Evolutionary conservation across 2,113 vertebrate species (phyloP).

Genomic region (Danionella cerebrum): DNA sequence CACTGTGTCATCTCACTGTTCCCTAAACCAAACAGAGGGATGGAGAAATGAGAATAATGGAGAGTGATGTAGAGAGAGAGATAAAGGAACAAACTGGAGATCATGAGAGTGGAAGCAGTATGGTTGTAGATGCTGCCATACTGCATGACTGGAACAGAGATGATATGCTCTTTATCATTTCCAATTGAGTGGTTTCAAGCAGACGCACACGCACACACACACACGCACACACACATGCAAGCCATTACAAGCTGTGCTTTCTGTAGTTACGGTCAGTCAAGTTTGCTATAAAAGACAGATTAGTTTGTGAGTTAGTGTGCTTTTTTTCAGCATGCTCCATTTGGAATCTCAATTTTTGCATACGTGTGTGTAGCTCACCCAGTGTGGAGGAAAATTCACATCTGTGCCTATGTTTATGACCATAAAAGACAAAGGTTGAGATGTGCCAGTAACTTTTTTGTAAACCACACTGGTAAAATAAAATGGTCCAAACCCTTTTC

Average conservation of each 20-base stretch:
- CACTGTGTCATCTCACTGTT: neutral
- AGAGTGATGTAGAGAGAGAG: neutral
- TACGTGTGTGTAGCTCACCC: conserved; percentile 22
- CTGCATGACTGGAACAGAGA: conserved; percentile 5
- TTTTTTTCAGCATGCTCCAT: too few species aligned
- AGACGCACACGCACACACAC: neutral
- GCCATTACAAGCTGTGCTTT: neutral
- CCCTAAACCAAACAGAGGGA: neutral
- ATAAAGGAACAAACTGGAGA: conserved; percentile 1
- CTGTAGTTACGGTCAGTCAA: too few species aligned
- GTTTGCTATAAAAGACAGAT: too few species aligned
- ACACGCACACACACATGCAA: conserved; percentile 4
- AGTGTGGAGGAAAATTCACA: conserved; percentile 32
- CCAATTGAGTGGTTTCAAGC: neutral
- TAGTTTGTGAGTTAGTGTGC: too few species aligned
- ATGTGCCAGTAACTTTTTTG: conserved; percentile 22
- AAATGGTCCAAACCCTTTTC: too few species aligned
- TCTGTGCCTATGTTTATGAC: conserved; percentile 33
- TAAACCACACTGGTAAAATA: neutral
- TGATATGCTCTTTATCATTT: conserved; percentile 14
- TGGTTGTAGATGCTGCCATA: conserved; percentile 20
- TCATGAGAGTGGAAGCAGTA: neutral
- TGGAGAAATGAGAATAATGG: neutral
- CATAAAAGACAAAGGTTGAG: conserved; percentile 18
- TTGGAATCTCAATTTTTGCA: too few species aligned